A percentile compares a stretch with the other conserved stretches of the same genome.
These are phyloP conservation scores for Leuciscus waleckii DNA, from an alignment of 2,797 vertebrate genomes.

Conservation along the genomic window DNA sequence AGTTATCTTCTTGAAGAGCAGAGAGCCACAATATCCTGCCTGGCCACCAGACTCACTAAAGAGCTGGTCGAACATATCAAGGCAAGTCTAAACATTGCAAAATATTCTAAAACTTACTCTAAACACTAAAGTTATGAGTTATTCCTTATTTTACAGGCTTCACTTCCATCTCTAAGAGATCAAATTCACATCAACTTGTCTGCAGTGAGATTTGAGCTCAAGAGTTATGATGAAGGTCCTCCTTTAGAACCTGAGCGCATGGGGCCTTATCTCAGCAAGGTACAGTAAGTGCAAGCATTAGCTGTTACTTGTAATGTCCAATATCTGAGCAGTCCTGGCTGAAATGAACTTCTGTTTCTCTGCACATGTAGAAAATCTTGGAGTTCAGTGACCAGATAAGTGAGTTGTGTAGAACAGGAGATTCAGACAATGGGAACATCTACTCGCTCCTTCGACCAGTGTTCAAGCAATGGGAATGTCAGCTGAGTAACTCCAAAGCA, in stretches of 20 bases:
- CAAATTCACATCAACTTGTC: slow-evolving; percentile 56
- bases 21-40: slow-evolving; percentile 71
- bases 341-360: background rate
- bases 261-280: slow-evolving; percentile 57
- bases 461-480: slow-evolving; percentile 55
- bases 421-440: slow-evolving; percentile 38
- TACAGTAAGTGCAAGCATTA: background rate
- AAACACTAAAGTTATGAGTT: background rate
- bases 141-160: slow-evolving; percentile 40
- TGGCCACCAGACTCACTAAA: slow-evolving; percentile 77
- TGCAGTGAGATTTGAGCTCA: slow-evolving; percentile 48
- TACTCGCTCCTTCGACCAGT: slow-evolving; percentile 57
- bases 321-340: background rate
- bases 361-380: slow-evolving; percentile 49
- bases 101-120: background rate
- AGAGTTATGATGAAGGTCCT: slow-evolving; percentile 49
- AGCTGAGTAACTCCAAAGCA: slow-evolving; percentile 55
- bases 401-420: slow-evolving; percentile 51
- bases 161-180: slow-evolving; percentile 53
- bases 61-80: slow-evolving; percentile 80
- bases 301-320: background rate
- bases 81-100: slow-evolving; percentile 67
- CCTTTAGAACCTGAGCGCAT: slow-evolving; percentile 54
- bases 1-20: slow-evolving; percentile 74
- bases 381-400: slow-evolving; percentile 59